A percentile compares a stretch with the other conserved stretches of the same genome.
Conservation (phyloP, 2,888 invertebrate species). For the Neoascia interrupta region DNA sequence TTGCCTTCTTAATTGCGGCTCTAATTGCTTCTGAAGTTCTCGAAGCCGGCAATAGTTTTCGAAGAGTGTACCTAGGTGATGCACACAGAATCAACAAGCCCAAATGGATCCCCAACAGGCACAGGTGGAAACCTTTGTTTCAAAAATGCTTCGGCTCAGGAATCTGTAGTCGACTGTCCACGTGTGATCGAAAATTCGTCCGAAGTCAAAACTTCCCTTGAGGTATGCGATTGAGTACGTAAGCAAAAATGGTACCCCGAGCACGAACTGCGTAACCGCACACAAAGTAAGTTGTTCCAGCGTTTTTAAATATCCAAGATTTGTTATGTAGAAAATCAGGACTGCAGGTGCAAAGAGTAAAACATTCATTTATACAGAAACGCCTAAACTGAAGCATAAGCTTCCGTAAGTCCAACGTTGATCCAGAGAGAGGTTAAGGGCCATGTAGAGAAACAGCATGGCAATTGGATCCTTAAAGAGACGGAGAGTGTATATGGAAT, state of each 20-base stretch:
- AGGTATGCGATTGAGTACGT: slow-evolving; percentile 90
- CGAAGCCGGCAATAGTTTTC: slow-evolving; percentile 86
- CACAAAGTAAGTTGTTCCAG: slow-evolving; percentile 89
- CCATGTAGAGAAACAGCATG: slow-evolving; percentile 89
- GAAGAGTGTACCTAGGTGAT: slow-evolving; percentile 85
- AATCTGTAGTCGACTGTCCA: slow-evolving; percentile 99
- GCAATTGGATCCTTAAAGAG: slow-evolving; percentile 99
- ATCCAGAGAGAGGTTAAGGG: slow-evolving; percentile 91
- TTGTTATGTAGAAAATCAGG: slow-evolving; percentile 90
- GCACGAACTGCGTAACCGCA: slow-evolving; percentile 88
- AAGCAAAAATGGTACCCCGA: slow-evolving; percentile 93
- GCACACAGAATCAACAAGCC: slow-evolving; percentile 85
- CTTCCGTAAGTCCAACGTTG: slow-evolving; percentile 92
- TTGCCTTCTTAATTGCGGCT: slow-evolving; percentile 83
- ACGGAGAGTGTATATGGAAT: slow-evolving; percentile 97
- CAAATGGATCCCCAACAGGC: slow-evolving; percentile 87
- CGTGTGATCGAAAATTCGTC: slow-evolving; percentile 95
- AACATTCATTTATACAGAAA: slow-evolving; percentile 99
- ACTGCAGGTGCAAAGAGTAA: slow-evolving; percentile 96
- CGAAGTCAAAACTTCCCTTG: slow-evolving; percentile 94
- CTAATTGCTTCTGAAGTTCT: slow-evolving; percentile 83
- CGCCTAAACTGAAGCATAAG: slow-evolving; percentile 93
- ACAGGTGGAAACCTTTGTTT: slow-evolving; percentile 90
- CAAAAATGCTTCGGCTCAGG: slow-evolving; percentile 88
- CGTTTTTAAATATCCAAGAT: slow-evolving; percentile 86